phyloP scores from a whole-genome alignment of 2,888 invertebrate genomes.

The Autographa gamma region DNA sequence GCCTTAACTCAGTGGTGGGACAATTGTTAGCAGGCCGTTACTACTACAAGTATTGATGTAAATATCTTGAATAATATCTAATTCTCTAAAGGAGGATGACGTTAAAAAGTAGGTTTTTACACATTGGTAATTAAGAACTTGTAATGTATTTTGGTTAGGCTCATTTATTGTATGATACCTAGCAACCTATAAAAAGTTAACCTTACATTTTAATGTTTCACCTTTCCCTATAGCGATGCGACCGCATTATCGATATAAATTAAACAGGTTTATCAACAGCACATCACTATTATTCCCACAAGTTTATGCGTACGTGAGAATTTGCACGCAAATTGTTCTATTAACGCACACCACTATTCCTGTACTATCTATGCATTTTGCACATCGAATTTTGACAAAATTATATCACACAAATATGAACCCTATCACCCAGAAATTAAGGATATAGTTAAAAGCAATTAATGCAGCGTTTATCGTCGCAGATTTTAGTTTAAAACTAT shows the following conservation, averaged over 20 bases:
- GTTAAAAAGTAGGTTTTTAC: too few species aligned
- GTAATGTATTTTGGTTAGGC: too few species aligned
- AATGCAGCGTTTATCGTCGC: constrained; percentile 35
- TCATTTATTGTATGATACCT: too few species aligned
- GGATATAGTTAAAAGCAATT: constrained; percentile 13
- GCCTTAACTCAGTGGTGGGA: too few species aligned
- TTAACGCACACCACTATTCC: constrained; percentile 59
- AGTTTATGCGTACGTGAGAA: constrained; percentile 70
- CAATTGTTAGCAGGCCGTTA: too few species aligned
- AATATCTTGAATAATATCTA: too few species aligned
- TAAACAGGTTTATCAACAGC: constrained; percentile 13
- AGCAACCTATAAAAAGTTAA: too few species aligned
- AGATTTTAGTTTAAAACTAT: constrained; percentile 35
- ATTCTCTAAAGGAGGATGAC: too few species aligned
- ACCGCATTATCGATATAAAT: constrained; percentile 44
- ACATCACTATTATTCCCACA: constrained; percentile 59
- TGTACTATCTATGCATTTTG: constrained; percentile 27
- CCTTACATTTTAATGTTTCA: too few species aligned
- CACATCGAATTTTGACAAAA: constrained; percentile 28
- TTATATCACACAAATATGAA: constrained; percentile 13
- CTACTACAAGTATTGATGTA: too few species aligned
- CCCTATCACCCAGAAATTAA: constrained; percentile 18
- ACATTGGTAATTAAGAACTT: too few species aligned
- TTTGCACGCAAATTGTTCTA: constrained; percentile 67
- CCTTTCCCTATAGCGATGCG: too few species aligned